These are phyloP conservation scores for Medauroidea extradentata DNA, from an alignment of 1,140 invertebrate species.

Conservation along the genomic window DNA sequence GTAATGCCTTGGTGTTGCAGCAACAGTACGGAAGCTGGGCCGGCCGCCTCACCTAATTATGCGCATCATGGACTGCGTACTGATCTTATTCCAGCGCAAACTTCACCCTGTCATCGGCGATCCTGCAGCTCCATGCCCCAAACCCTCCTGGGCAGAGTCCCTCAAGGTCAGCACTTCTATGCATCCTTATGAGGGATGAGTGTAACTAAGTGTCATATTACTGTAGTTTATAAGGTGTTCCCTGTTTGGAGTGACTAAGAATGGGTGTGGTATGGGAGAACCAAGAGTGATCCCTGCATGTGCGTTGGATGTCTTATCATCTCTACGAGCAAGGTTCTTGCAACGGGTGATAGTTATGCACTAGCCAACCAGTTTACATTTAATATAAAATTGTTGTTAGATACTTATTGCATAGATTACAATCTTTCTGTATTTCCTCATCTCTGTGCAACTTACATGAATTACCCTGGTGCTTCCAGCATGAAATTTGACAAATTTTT, in stretches of 20 bases:
- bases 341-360: too few species aligned
- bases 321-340: too few species aligned
- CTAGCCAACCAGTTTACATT: too few species aligned
- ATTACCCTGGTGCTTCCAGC: too few species aligned
- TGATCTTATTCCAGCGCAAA: slow-evolving; percentile 88
- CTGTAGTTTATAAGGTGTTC: neutral
- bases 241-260: neutral
- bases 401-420: too few species aligned
- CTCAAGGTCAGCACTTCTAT: neutral
- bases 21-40: slow-evolving; percentile 90
- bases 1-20: slow-evolving; percentile 47
- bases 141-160: slow-evolving; percentile 93
- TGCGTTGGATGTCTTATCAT: too few species aligned
- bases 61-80: slow-evolving; percentile 96
- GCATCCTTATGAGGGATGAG: too few species aligned
- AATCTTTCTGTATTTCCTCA: too few species aligned
- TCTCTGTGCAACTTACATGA: too few species aligned
- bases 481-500: too few species aligned
- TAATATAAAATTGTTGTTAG: too few species aligned
- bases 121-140: slow-evolving; percentile 74
- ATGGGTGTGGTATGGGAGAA: neutral
- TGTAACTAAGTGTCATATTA: neutral
- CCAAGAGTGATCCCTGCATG: too few species aligned
- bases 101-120: slow-evolving; percentile 77
- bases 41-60: slow-evolving; percentile 94